phyloP scores from a whole-genome alignment of 2,113 vertebrate species.

The Maccullochella peelii region DNA sequence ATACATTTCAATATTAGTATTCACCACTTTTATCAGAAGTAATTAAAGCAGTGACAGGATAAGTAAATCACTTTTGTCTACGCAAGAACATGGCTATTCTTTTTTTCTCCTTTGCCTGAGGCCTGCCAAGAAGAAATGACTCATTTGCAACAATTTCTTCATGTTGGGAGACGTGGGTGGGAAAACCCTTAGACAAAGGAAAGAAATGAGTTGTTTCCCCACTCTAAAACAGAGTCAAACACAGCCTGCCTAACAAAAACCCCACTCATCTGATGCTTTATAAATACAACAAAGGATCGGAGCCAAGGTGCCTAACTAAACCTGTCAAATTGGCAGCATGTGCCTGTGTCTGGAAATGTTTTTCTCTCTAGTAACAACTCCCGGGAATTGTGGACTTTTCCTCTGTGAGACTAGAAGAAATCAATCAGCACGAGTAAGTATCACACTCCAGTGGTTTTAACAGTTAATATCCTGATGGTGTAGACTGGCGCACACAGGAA shows the following conservation, averaged over 20 bases:
- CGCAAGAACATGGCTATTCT: slow-evolving; percentile 44
- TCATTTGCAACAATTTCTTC: slow-evolving; percentile 71
- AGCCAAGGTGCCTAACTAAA: slow-evolving; percentile 76
- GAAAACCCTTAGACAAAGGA: slow-evolving; percentile 59
- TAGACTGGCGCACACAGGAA: slow-evolving; percentile 50
- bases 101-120: slow-evolving; percentile 45
- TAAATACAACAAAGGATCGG: slow-evolving; percentile 71
- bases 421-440: slow-evolving; percentile 72
- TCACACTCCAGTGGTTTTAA: slow-evolving; percentile 78
- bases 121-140: slow-evolving; percentile 74
- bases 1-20: slow-evolving; percentile 35
- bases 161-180: slow-evolving; percentile 58
- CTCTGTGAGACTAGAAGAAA: slow-evolving; percentile 65
- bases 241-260: slow-evolving; percentile 30
- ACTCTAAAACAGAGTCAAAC: slow-evolving; percentile 44
- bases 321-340: slow-evolving; percentile 78
- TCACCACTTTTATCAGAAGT: slow-evolving; percentile 46
- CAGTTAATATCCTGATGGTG: slow-evolving; percentile 73
- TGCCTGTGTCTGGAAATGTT: slow-evolving; percentile 66
- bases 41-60: slow-evolving; percentile 62
- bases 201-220: slow-evolving; percentile 58
- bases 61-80: slow-evolving; percentile 65
- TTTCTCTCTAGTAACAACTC: slow-evolving; percentile 74
- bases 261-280: slow-evolving; percentile 64
- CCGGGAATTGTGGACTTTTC: slow-evolving; percentile 74